Conservation (phyloP, 2,113 vertebrate genomes). For the Cottus gobio region DNA sequence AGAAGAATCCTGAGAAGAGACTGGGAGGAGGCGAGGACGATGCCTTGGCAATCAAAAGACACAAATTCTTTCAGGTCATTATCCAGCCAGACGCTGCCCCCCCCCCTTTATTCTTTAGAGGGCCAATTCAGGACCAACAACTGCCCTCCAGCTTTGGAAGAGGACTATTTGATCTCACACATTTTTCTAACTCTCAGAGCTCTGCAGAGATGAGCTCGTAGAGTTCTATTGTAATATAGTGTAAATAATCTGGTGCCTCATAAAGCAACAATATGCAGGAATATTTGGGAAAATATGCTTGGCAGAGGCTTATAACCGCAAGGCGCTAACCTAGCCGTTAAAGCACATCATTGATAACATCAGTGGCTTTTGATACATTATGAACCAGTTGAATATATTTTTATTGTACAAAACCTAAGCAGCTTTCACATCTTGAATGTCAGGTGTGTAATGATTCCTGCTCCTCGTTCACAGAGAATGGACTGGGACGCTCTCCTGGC, state of each 20-base stretch:
- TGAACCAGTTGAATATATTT: too few relatives aligned
- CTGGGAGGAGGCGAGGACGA: conserved; percentile 90
- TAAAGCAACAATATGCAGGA: too few relatives aligned
- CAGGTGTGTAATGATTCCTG: neutral
- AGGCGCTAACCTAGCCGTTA: neutral
- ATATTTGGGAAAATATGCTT: neutral
- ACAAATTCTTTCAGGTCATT: conserved; percentile 91
- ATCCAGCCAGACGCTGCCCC: neutral
- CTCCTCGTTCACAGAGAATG: conserved; percentile 76
- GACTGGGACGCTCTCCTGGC: conserved; percentile 90
- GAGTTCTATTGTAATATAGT: too few relatives aligned
- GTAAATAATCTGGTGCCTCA: too few relatives aligned
- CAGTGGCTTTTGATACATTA: neutral
- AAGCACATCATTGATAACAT: neutral
- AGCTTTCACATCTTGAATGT: too few relatives aligned
- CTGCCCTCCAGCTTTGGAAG: too few relatives aligned
- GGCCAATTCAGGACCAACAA: too few relatives aligned
- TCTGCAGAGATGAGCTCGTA: too few relatives aligned
- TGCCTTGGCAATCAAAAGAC: conserved; percentile 89
- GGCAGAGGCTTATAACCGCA: too few relatives aligned
- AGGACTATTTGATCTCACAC: too few relatives aligned
- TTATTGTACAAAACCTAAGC: too few relatives aligned
- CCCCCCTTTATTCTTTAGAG: neutral
- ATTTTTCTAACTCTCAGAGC: too few relatives aligned
- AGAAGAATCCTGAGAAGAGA: conserved; percentile 89